A percentile compares a stretch with the other conserved stretches of the same genome.
phyloP scores from a whole-genome alignment of 2,113 vertebrate species.

The Triplophysa siluroides region DNA sequence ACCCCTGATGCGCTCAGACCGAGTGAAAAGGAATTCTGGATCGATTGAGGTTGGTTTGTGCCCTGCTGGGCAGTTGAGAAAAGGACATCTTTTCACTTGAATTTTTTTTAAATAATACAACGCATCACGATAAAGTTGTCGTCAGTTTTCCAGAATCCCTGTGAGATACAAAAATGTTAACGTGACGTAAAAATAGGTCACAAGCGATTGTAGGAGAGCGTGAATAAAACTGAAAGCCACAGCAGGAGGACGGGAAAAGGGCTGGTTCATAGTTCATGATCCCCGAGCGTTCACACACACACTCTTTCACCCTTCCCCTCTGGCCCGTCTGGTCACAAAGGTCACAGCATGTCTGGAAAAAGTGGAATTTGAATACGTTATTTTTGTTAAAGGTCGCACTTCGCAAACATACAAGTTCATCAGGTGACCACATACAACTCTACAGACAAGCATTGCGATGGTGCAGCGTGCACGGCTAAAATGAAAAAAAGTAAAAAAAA shows the following conservation, averaged over 20 bases:
- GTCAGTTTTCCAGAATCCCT: background rate
- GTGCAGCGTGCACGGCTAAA: background rate
- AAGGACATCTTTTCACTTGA: too few relatives aligned
- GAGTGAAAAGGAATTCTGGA: conserved; percentile 31
- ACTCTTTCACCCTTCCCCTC: conserved; percentile 74
- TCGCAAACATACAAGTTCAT: conserved; percentile 26
- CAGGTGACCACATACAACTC: conserved; percentile 30
- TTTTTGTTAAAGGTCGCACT: conserved; percentile 78
- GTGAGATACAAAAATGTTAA: background rate
- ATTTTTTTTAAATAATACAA: background rate
- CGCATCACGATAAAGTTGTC: background rate
- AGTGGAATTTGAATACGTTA: conserved; percentile 86
- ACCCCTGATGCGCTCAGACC: background rate
- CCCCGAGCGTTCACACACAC: conserved; percentile 36
- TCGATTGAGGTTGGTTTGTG: conserved; percentile 23
- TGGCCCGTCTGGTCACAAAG: conserved; percentile 98
- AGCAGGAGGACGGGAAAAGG: conserved; percentile 83
- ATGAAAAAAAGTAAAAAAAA: background rate
- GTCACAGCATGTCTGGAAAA: conserved; percentile 97
- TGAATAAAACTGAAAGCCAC: conserved; percentile 73
- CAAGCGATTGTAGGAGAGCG: background rate
- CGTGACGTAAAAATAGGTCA: too few relatives aligned
- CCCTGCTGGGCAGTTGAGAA: conserved; percentile 11
- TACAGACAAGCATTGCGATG: background rate
- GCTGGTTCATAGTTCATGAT: conserved; percentile 87